Evolutionary conservation across 2,888 invertebrate genomes (phyloP), one percentile per base, ranked within the genome.

Genomic region (Acholoe squamosa): DNA sequence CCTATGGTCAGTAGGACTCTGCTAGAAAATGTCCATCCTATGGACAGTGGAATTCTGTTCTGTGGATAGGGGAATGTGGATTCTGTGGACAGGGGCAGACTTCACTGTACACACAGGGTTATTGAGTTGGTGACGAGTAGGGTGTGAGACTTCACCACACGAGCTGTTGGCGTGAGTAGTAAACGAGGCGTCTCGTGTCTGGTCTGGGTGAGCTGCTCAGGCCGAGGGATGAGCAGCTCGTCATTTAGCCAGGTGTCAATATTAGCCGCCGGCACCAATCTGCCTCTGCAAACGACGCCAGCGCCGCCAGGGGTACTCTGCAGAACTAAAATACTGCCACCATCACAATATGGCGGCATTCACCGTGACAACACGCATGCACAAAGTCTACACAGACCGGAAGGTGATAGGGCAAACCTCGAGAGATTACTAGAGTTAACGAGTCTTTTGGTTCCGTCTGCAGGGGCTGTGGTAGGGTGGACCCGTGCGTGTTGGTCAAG

Each of bases 211-310:
- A 31, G 31, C 76, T 31, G 76, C 43, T 28, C 76, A 80, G 34
- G 33, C 0, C 22, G 43, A 33, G 34, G 7, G 80, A 80, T 43
- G 34, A 80, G 33, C 80, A 80, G 43, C 80, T 80, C 43, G 80
- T 80, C 80, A 80, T 80, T 80, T 28, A 71, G 71, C 28, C 43
- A 33, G 19, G 34, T 33, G 80, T 80, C 80, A 80, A 80, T 80
- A 80, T 80, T 80, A 43, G 43, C 80, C 80, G 12, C 22, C 80
- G 34, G 43, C 25, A 76, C 76, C 76, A 80, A 80, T 80, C 80
- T 80, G 19, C 80, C 22, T 33, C 33, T 14, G 34, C 80, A 80
- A 80, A 80, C 80, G 80, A 16, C 80, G 43, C 80, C 80, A 33
- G 80, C 80, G 43, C 33, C 33, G 34, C 80, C 80, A n/a, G 19